Evolutionary conservation across 2,113 vertebrate genomes (phyloP), one percentile per base, ranked within the genome.

Genomic region (Ondatra zibethicus): DNA sequence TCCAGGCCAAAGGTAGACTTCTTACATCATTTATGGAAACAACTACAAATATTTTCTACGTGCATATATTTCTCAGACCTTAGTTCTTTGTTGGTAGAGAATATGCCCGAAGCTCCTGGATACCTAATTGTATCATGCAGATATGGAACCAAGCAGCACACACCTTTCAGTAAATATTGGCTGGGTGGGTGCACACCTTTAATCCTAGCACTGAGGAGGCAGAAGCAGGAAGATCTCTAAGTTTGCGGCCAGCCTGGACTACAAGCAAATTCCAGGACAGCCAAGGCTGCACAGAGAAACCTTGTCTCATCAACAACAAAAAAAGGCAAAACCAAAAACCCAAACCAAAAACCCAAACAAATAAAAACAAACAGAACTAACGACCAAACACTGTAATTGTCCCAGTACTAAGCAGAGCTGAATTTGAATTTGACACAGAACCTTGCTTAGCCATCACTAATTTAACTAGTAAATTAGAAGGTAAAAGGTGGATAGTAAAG

Each of bases 371-470:
- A 5, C 31, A 68, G 55, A 58, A 58, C 55, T 58, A 58, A 58
- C 25, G 31, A 39, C 19, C 36, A n/a, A 72, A 72, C 17, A 72
- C 45, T 80, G 12, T 82, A 78, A 91, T n/a, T 52, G 27, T 12
- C 25, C 77, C 2, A 87, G 10, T n/a, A 2, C 70, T 91, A 92
- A 47, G 61, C n/a, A 72, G 63, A 90, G n/a, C 52, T 31, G 80
- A 92, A 96, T n/a, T 21, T 31, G 80, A 92, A 95, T n/a, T 25
- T 84, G 42, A 82, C 9, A 70, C 0, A 93, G 17, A n/a, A 7
- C 36, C 68, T 94, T 94, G 87, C 85, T 45, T 84, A 93, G 55
- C 78, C 21, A 96, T 86, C 58, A 93, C 61, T 97, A 93, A 92
- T 89, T 86, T 94, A 94, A 92, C 42, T 77, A 97, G 82, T 76